phyloP scores from a whole-genome alignment of 2,888 invertebrate species.

The Mythimna loreyi region DNA sequence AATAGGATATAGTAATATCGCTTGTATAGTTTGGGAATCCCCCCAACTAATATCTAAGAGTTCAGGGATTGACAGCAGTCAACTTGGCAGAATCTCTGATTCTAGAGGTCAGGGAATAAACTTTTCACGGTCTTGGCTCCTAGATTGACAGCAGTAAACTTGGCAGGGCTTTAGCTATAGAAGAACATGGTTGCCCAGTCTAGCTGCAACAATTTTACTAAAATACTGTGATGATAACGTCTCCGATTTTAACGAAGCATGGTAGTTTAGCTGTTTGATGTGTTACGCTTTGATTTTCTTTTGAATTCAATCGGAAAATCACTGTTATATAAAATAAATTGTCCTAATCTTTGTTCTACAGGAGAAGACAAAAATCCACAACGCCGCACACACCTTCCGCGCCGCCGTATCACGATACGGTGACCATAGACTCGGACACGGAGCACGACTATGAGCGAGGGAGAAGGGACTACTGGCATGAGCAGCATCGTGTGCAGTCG shows the following conservation, averaged over 20 bases:
- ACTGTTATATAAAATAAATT: neutral
- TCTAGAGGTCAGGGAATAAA: too few species aligned
- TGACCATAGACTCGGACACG: slow-evolving; percentile 86
- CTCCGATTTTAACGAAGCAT: slow-evolving; percentile 18
- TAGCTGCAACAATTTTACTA: too few species aligned
- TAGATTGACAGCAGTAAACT: too few species aligned
- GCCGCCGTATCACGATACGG: slow-evolving; percentile 90
- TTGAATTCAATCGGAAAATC: neutral
- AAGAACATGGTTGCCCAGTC: too few species aligned
- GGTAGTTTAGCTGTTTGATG: slow-evolving; percentile 31
- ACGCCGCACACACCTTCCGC: slow-evolving; percentile 94
- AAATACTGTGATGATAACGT: too few species aligned
- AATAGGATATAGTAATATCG: too few species aligned
- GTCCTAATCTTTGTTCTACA: slow-evolving; percentile 50
- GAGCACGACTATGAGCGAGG: slow-evolving; percentile 83
- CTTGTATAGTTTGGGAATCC: too few species aligned
- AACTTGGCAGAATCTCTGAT: too few species aligned
- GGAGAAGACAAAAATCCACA: slow-evolving; percentile 84
- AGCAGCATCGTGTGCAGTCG: slow-evolving; percentile 77
- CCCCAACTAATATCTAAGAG: too few species aligned
- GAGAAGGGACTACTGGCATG: slow-evolving; percentile 84
- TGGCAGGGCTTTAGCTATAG: too few species aligned
- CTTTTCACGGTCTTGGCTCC: too few species aligned
- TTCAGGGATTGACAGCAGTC: too few species aligned
- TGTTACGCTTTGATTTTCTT: slow-evolving; percentile 9